Conservation (phyloP, 1,140 invertebrate species). For the Andrena cerasifolii region DNA sequence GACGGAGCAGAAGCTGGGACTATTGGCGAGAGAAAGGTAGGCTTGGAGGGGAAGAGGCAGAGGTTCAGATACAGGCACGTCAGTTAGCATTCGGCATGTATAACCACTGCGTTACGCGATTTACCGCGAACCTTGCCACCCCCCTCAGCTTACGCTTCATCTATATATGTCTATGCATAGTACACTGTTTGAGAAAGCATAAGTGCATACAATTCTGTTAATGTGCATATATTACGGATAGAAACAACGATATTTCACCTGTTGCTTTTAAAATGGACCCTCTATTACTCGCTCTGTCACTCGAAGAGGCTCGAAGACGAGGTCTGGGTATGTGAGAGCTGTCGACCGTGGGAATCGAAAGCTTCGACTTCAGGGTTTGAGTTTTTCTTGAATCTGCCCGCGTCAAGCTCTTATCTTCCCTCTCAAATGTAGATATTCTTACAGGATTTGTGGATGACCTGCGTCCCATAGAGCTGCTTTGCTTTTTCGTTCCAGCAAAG, state of each 20-base stretch:
- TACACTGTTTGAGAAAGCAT: no score
- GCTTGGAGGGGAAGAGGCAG: no score
- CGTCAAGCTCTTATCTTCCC: slow-evolving; percentile 61
- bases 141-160: no score
- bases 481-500: slow-evolving; percentile 49
- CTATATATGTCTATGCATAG: no score
- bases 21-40: no score
- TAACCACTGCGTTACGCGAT: no score
- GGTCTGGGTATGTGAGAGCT: slow-evolving; percentile 72
- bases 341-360: slow-evolving; percentile 37
- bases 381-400: slow-evolving; percentile 58
- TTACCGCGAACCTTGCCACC: no score
- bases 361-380: slow-evolving; percentile 51
- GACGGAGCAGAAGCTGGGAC: no score
- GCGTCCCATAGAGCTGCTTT: slow-evolving; percentile 56
- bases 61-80: no score
- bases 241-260: slow-evolving; percentile 25
- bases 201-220: background rate
- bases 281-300: slow-evolving; percentile 63
- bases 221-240: background rate
- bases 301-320: slow-evolving; percentile 66
- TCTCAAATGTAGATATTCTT: slow-evolving; percentile 63
- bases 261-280: slow-evolving; percentile 60
- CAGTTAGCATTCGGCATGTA: no score
- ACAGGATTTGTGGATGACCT: slow-evolving; percentile 69